These are phyloP conservation scores for Caenorhabditis afra DNA, from an alignment of 2,888 invertebrate genomes.

Conservation along the genomic window DNA sequence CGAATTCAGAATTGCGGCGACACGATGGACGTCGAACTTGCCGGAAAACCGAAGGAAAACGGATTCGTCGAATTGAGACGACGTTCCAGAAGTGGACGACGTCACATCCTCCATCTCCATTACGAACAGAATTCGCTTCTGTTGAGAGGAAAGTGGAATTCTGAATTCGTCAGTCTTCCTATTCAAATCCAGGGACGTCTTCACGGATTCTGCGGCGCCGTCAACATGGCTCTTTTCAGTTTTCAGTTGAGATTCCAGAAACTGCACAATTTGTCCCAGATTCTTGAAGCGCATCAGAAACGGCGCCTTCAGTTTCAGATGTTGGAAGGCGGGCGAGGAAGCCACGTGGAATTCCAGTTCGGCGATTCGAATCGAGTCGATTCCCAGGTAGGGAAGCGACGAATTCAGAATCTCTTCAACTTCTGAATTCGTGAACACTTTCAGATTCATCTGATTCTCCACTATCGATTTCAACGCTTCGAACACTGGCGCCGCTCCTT, in stretches of 20 bases:
- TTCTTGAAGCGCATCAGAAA: constrained; percentile 22
- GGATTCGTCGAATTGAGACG: constrained; percentile 43
- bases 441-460: constrained; percentile 25
- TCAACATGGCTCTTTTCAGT: too few species aligned
- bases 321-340: not conserved
- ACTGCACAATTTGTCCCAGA: not conserved
- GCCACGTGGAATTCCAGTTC: constrained; percentile 44
- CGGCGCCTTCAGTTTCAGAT: constrained; percentile 9
- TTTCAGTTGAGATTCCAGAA: constrained; percentile 9
- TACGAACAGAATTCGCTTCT: constrained; percentile 48
- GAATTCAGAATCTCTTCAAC: not conserved
- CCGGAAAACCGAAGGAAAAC: constrained; percentile 12
- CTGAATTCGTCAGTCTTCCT: not conserved
- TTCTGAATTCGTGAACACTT: not conserved
- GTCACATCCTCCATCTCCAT: constrained; percentile 9
- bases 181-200: not conserved
- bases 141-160: constrained; percentile 52
- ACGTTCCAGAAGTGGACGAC: not conserved
- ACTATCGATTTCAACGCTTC: constrained; percentile 9
- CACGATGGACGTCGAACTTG: not conserved
- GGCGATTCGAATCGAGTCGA: constrained; percentile 49
- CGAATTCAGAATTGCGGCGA: constrained; percentile 10
- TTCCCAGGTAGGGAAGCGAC: constrained; percentile 43
- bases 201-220: not conserved
- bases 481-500: too few species aligned